Percentiles rank a stretch among this genome's conserved stretches.
Evolutionary conservation across 2,888 invertebrate genomes (phyloP).

Genomic region (Tenthredo notha): DNA sequence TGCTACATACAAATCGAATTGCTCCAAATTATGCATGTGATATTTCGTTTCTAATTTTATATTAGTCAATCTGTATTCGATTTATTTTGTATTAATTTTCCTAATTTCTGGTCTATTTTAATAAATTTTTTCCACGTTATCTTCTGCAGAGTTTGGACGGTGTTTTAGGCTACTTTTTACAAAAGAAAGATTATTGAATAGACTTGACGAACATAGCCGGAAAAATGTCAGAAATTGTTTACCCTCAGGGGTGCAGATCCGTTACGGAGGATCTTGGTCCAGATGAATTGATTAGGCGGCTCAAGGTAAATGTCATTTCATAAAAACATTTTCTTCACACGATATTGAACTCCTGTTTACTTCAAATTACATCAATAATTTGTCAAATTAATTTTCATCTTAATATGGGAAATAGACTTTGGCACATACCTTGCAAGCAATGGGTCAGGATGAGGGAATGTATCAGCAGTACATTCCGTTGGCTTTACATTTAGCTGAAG

Average conservation of each 20-base stretch:
- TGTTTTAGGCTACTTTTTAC: constrained; percentile 72
- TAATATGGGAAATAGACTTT: constrained; percentile 82
- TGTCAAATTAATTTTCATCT: constrained; percentile 38
- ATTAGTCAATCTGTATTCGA: background rate
- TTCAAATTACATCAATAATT: constrained; percentile 11
- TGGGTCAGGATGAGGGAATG: constrained; percentile 97
- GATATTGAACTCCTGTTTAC: background rate
- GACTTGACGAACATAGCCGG: constrained; percentile 64
- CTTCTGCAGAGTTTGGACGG: constrained; percentile 75
- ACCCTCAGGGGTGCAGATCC: constrained; percentile 97
- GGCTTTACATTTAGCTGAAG: constrained; percentile 95
- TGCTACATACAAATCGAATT: background rate
- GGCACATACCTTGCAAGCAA: constrained; percentile 96
- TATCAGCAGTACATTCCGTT: constrained; percentile 95
- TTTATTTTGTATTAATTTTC: background rate
- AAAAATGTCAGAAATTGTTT: constrained; percentile 92
- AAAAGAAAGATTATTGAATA: constrained; percentile 60
- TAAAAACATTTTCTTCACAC: background rate
- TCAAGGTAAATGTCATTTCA: constrained; percentile 85
- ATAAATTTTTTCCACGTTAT: background rate
- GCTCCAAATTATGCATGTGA: background rate
- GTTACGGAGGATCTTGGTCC: constrained; percentile 96
- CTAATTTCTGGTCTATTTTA: background rate
- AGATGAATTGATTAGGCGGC: constrained; percentile 95
- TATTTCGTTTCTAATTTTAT: background rate